Percentiles rank a stretch among this genome's conserved stretches.
These are phyloP conservation scores for Gyps fulvus DNA, from an alignment of 2,113 vertebrate species.

Conservation along the genomic window DNA sequence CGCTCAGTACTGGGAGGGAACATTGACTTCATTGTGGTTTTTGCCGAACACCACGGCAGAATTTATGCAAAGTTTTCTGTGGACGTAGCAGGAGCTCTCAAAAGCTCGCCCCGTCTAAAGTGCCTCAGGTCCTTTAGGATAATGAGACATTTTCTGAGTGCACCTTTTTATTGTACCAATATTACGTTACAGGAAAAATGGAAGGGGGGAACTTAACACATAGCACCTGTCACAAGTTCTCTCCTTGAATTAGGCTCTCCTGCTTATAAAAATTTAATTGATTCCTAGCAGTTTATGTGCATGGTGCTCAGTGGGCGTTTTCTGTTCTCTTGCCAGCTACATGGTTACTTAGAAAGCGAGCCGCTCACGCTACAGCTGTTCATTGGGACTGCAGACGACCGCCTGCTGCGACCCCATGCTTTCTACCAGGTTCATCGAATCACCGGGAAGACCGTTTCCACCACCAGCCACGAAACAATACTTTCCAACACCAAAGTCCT, in stretches of 20 bases:
- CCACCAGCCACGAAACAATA: conserved; percentile 92
- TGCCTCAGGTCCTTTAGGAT: conserved; percentile 37
- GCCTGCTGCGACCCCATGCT: conserved; percentile 93
- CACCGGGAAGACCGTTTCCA: conserved; percentile 95
- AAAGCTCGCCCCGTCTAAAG: not conserved
- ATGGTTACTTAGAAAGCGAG: conserved; percentile 91
- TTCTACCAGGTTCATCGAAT: conserved; percentile 99
- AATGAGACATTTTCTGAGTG: conserved; percentile 54
- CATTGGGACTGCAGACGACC: conserved; percentile 96
- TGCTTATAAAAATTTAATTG: conserved; percentile 52
- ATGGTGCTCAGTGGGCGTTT: conserved; percentile 69
- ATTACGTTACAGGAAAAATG: conserved; percentile 16
- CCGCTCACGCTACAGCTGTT: conserved; percentile 95
- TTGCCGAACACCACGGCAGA: not conserved
- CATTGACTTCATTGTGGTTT: not conserved
- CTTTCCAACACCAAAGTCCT: conserved; percentile 94
- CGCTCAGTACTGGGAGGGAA: not conserved
- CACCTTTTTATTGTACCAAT: conserved; percentile 63
- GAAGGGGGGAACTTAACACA: conserved; percentile 9
- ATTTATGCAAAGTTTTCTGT: not conserved
- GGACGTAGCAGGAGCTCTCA: not conserved
- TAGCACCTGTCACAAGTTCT: conserved; percentile 56
- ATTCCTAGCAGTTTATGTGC: conserved; percentile 24
- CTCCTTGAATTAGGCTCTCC: conserved; percentile 33
- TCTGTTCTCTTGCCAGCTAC: conserved; percentile 88